Conservation (phyloP, 2,113 vertebrate species). For the Xerus inauris region DNA sequence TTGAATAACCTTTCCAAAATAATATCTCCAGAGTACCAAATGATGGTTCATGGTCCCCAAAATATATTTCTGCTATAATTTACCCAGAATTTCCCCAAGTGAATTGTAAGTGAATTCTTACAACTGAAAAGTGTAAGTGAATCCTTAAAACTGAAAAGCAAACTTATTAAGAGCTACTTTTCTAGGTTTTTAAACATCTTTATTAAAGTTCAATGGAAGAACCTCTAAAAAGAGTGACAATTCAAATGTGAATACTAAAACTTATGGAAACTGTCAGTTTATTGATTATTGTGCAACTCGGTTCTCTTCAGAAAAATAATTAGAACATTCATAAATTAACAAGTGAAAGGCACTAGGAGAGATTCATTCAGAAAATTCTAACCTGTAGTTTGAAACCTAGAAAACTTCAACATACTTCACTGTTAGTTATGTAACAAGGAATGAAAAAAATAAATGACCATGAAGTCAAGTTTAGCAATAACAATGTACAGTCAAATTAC, state of each 20-base stretch:
- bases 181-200: not conserved
- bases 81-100: not conserved
- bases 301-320: not conserved
- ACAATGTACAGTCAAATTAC: not conserved
- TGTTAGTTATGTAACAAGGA: not conserved
- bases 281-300: not conserved
- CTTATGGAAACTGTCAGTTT: not conserved
- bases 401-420: not conserved
- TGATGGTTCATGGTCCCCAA: not conserved
- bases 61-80: not conserved
- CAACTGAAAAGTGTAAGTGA: not conserved
- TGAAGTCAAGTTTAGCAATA: not conserved
- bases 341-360: not conserved
- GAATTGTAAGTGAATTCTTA: not conserved
- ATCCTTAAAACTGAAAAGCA: not conserved
- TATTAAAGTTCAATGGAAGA: not conserved
- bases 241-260: not conserved
- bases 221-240: not conserved
- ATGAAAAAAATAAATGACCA: not conserved
- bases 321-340: not conserved
- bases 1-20: not conserved
- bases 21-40: fast-evolving
- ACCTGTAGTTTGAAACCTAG: not conserved
- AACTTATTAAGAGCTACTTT: not conserved
- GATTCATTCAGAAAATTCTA: not conserved